phyloP scores from a whole-genome alignment of 2,888 invertebrate genomes.

The Conops quadrifasciatus region DNA sequence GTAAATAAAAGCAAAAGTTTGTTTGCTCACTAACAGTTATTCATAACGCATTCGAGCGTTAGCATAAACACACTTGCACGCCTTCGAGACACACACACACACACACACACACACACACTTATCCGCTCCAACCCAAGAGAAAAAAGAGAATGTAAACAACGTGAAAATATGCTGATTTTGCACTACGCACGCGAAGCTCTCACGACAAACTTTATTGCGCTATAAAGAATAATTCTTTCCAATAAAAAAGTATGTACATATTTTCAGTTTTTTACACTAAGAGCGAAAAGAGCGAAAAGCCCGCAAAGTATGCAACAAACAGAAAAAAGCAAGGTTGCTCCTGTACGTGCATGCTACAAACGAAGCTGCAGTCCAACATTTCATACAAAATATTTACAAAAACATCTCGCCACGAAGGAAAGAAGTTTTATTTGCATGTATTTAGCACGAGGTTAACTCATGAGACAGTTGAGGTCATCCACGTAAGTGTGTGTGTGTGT shows the following conservation, averaged over 20 bases:
- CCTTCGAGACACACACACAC: slow-evolving; percentile 6
- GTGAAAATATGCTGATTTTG: neutral
- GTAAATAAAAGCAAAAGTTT: slow-evolving; percentile 20
- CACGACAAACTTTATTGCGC: slow-evolving; percentile 6
- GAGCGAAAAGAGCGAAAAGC: neutral
- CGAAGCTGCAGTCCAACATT: no score
- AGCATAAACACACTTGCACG: neutral
- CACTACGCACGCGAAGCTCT: neutral
- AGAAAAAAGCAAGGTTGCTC: no score
- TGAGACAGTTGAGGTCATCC: neutral
- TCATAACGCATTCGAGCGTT: slow-evolving; percentile 21
- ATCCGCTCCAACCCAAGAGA: neutral
- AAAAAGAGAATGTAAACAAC: neutral
- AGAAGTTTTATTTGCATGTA: slow-evolving; percentile 33
- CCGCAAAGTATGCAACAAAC: slow-evolving; percentile 11
- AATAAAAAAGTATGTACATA: neutral
- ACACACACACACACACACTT: no score
- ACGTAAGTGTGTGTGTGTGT: neutral
- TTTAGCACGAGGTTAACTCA: slow-evolving; percentile 32
- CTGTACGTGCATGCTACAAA: no score
- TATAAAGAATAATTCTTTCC: neutral
- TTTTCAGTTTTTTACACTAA: neutral
- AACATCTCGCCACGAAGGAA: neutral
- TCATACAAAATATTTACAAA: slow-evolving; percentile 24
- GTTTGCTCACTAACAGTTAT: slow-evolving; percentile 17